phyloP scores from a whole-genome alignment of 2,797 vertebrate species.

The Pygocentrus nattereri region DNA sequence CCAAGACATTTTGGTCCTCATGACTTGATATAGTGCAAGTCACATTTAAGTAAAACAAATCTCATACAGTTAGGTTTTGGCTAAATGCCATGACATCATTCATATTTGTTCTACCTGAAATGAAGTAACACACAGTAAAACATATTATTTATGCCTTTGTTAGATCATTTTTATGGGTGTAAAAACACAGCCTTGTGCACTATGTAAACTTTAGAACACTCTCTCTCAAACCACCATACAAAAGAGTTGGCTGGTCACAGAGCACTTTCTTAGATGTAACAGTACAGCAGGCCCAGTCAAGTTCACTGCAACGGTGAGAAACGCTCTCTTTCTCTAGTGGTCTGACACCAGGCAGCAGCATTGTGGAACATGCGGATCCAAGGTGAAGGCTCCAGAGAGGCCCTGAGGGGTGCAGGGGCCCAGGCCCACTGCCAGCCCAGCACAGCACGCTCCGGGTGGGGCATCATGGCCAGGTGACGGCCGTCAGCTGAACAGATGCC shows the following conservation, averaged over 20 bases:
- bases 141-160: not conserved
- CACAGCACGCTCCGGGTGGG: conserved; percentile 91
- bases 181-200: not conserved
- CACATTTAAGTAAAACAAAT: not conserved
- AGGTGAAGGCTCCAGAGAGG: conserved; percentile 77
- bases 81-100: no score
- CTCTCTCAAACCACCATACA: not conserved
- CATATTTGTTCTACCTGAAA: not conserved
- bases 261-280: not conserved
- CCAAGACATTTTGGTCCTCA: not conserved
- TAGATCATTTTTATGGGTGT: not conserved
- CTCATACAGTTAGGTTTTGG: not conserved
- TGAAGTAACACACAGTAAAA: not conserved
- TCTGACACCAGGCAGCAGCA: conserved; percentile 83
- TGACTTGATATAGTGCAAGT: not conserved
- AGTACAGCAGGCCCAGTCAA: not conserved
- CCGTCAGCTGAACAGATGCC: conserved; percentile 88
- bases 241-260: not conserved
- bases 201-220: not conserved
- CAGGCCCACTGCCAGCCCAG: conserved; percentile 93
- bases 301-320: not conserved
- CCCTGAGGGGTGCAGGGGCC: conserved; percentile 78
- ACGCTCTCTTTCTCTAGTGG: conserved; percentile 35
- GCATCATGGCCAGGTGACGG: conserved; percentile 92
- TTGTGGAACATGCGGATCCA: conserved; percentile 91